These are phyloP conservation scores for Frieseomelitta varia DNA, from an alignment of 1,140 invertebrate genomes.

Conservation along the genomic window DNA sequence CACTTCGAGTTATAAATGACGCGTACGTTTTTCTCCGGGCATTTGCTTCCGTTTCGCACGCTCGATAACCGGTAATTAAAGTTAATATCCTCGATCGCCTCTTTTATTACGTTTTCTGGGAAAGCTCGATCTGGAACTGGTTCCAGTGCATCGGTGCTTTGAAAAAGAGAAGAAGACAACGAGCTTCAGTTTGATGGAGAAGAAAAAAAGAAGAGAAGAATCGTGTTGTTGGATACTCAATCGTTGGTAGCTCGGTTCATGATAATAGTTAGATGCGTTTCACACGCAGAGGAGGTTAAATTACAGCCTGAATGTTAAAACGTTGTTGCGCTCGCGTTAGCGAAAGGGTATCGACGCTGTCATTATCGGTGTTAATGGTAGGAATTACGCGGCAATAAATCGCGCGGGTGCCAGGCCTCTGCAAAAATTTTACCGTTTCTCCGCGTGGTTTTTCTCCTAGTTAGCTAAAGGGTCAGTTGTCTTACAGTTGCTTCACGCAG, in stretches of 20 bases:
- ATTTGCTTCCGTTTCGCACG: conserved; percentile 31
- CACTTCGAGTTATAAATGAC: neutral
- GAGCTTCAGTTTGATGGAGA: no score
- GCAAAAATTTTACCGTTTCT: neutral
- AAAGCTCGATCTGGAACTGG: conserved; percentile 5
- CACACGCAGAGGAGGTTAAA: neutral
- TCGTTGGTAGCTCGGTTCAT: neutral
- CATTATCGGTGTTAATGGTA: neutral
- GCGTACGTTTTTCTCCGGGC: neutral
- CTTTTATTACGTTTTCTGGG: conserved; percentile 32
- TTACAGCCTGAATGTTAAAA: neutral
- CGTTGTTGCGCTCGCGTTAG: neutral
- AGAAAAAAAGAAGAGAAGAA: no score
- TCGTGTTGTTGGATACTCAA: no score
- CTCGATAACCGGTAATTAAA: conserved; percentile 29
- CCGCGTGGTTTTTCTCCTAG: neutral
- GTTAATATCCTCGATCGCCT: neutral
- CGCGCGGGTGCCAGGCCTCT: neutral
- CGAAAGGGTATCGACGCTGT: neutral
- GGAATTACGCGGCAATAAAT: neutral
- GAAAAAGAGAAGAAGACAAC: no score
- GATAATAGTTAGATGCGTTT: neutral
- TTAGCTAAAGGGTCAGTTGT: no score
- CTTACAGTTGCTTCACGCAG: no score
- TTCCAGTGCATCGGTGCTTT: neutral